phyloP scores from a whole-genome alignment of 1,140 invertebrate genomes.

The Macrobrachium nipponense region DNA sequence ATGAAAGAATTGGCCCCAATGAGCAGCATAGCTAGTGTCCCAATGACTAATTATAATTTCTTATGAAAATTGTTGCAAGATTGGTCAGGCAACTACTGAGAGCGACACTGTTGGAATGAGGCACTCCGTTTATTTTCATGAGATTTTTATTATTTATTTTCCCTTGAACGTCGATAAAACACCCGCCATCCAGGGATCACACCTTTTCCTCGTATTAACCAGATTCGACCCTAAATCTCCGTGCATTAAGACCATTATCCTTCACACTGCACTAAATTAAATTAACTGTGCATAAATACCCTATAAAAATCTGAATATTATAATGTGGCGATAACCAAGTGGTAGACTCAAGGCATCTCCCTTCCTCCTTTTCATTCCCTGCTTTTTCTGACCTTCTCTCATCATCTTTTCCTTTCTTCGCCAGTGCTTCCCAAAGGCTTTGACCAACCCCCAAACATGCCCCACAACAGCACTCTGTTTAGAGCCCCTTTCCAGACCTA shows the following conservation, averaged over 20 bases:
- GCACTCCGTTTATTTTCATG: too few species aligned
- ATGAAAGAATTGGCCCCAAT: too few species aligned
- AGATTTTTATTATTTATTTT: too few species aligned
- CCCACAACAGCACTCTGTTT: neutral
- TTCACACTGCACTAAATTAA: conserved; percentile 42
- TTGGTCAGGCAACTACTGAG: neutral
- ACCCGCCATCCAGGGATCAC: neutral
- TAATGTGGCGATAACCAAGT: conserved; percentile 6
- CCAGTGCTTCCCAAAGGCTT: neutral
- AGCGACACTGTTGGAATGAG: too few species aligned
- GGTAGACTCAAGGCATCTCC: neutral
- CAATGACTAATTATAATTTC: too few species aligned
- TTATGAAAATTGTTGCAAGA: too few species aligned
- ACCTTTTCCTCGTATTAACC: neutral
- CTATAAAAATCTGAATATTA: conserved; percentile 50
- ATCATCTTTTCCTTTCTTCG: neutral
- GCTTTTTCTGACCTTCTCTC: neutral
- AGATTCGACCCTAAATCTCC: neutral
- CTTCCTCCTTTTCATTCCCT: neutral
- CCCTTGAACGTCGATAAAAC: neutral
- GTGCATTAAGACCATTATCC: conserved; percentile 24
- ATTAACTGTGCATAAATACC: conserved; percentile 53
- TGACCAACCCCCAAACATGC: too few species aligned
- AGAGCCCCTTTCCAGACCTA: neutral
- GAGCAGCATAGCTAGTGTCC: too few species aligned